Percentiles rank a stretch among this genome's conserved stretches.
Conservation (phyloP, 1,140 invertebrate genomes). For the Latrodectus geometricus region DNA sequence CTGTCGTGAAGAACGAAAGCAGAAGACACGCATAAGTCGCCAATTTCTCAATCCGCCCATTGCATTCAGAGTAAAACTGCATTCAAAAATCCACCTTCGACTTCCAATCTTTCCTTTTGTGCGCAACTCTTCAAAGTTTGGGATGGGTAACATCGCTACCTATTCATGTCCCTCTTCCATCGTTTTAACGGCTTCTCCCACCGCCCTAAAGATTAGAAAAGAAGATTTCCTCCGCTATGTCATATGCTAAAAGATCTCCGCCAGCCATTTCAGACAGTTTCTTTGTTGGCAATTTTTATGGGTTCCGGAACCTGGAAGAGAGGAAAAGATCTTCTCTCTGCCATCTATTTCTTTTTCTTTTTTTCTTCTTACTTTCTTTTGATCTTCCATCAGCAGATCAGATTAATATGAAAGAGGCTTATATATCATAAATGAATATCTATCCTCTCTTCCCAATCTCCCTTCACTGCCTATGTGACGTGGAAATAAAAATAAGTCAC, state of each 20-base stretch:
- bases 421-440: conserved; percentile 52
- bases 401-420: conserved; percentile 54
- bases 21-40: too few species aligned
- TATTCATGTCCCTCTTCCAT: not conserved
- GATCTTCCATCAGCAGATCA: conserved; percentile 47
- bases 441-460: not conserved
- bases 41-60: not conserved
- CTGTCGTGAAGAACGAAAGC: too few species aligned
- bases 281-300: conserved; percentile 41
- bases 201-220: not conserved
- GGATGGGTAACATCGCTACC: not conserved
- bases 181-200: not conserved
- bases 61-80: not conserved
- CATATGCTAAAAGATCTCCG: conserved; percentile 47
- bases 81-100: not conserved
- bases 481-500: not conserved
- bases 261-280: not conserved
- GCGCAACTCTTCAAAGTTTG: not conserved
- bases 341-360: too few species aligned
- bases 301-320: conserved; percentile 2
- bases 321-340: not conserved
- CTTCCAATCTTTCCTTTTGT: not conserved
- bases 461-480: not conserved
- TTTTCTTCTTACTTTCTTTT: conserved; percentile 13
- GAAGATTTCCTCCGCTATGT: conserved; percentile 24